Percentiles rank a stretch among this genome's conserved stretches.
Evolutionary conservation across 2,113 vertebrate species (phyloP).

Genomic region (Podiceps cristatus): DNA sequence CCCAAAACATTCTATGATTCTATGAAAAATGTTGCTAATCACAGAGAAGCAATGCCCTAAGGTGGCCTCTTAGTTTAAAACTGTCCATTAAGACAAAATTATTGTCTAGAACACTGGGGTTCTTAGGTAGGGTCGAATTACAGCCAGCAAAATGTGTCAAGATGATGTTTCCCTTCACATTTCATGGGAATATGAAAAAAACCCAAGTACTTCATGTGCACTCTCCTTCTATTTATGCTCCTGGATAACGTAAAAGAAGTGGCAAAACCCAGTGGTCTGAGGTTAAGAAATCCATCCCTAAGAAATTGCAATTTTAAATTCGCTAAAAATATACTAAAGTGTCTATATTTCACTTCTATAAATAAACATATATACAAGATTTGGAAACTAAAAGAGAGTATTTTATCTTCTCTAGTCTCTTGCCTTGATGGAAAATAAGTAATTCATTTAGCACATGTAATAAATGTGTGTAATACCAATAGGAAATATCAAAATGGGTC

Average conservation of each 20-base stretch:
- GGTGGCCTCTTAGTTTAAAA: background rate
- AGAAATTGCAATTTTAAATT: background rate
- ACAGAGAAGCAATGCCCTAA: background rate
- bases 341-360: background rate
- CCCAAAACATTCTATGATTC: too few species aligned
- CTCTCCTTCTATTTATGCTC: background rate
- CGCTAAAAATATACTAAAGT: background rate
- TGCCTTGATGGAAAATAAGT: background rate
- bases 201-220: rapidly evolving
- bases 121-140: background rate
- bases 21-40: background rate
- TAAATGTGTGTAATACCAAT: background rate
- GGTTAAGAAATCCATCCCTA: background rate
- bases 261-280: background rate
- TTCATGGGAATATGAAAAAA: background rate
- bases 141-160: background rate
- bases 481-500: background rate
- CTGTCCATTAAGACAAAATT: background rate
- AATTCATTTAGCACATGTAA: background rate
- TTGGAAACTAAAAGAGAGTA: background rate
- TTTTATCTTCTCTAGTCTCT: background rate
- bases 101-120: background rate
- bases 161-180: background rate
- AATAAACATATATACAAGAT: background rate
- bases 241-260: background rate